Base-by-base conservation (phyloP, 2,797 vertebrate genomes). In the Bradypodion pumilum region DNA sequence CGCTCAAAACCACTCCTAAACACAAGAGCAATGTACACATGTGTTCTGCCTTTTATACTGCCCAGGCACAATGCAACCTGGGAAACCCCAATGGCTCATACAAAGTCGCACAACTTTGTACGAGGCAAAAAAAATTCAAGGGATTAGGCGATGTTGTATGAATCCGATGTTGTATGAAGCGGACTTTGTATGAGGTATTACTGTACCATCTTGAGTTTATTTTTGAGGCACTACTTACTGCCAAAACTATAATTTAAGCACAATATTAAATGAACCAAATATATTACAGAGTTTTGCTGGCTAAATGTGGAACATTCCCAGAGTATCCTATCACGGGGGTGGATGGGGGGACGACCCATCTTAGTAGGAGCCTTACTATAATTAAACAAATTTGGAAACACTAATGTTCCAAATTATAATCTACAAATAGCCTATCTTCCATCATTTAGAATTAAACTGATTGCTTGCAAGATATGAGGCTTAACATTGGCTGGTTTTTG, bases 361-460 rank as follows among this genome's bases (percentile, higher is more conserved):
- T 88, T 83, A 89, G 85, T 13, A 2, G 59, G 85, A 88, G 83
- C 49, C 82, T 88, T 59, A 75, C 83, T 84, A 90, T 84, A 91
- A 93, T 90, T 88, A 84, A 81, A 73, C 65, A 85, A 91, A 91
- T 84, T 56, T 89, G 88, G 85, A 94, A 91, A 93, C 89, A 84
- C 77, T 92, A 88, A 82, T 89, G 93, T 77, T 89, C 91, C 86
- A 91, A 85, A 90, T 92, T 82, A 89, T 62, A 80, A 83, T 19
- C 90, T 91, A 89, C 91, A 93, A 93, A 91, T 84, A 92, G 80
- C 44, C 35, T 82, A 86, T 44, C 86, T 92, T 85, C 76, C 70
- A 90, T 84, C 86, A 87, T 91, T 78, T 89, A 77, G 52, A 68
- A 80, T 88, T 66, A 84, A 85, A 78, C 2, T 86, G 84, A 35